These are phyloP conservation scores for Cydia amplana DNA, from an alignment of 1,140 invertebrate species.

Conservation along the genomic window DNA sequence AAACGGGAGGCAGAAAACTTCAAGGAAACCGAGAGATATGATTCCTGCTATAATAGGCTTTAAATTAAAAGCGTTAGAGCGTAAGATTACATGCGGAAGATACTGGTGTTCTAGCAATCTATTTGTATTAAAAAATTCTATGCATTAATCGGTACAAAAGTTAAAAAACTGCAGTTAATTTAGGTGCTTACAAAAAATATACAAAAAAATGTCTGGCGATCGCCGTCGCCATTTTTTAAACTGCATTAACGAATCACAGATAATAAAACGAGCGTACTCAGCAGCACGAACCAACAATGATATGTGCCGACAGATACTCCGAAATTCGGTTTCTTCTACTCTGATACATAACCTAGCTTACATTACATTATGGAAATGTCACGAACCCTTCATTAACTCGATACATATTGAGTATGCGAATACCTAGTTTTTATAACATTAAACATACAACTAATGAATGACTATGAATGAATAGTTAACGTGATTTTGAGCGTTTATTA, in stretches of 20 bases:
- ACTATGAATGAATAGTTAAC: conserved; percentile 68
- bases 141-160: conserved; percentile 17
- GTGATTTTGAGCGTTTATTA: conserved; percentile 65
- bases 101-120: conserved; percentile 24
- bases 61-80: not conserved
- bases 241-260: conserved; percentile 70
- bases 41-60: conserved; percentile 2
- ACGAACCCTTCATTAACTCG: conserved; percentile 67
- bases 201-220: conserved; percentile 50
- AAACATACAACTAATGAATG: conserved; percentile 64
- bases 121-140: conserved; percentile 20
- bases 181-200: conserved; percentile 50
- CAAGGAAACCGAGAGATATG: conserved; percentile 2
- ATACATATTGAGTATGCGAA: conserved; percentile 63
- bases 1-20: conserved; percentile 31
- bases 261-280: conserved; percentile 52
- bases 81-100: conserved; percentile 27
- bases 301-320: conserved; percentile 63
- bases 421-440: conserved; percentile 51
- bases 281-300: conserved; percentile 58
- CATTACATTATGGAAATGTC: conserved; percentile 68
- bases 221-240: conserved; percentile 44
- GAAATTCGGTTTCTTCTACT: conserved; percentile 40
- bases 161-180: conserved; percentile 31
- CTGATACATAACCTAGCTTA: conserved; percentile 48